Conservation (phyloP, 2,113 vertebrate genomes). For the Microcebus jonahi region DNA sequence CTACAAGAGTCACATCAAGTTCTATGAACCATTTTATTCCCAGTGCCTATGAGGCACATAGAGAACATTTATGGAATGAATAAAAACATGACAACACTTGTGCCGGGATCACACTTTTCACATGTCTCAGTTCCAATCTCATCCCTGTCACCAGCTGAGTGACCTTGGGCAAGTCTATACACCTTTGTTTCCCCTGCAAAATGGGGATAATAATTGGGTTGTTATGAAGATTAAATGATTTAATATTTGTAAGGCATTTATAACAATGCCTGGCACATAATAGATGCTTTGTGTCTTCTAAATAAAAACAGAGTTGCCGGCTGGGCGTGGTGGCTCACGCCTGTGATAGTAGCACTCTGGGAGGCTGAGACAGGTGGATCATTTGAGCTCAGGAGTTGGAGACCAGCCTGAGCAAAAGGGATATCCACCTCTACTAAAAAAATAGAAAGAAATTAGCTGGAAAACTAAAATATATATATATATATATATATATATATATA, state of each 20-base stretch:
- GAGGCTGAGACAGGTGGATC: no score
- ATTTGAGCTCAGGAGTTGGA: no score
- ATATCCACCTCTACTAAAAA: no score
- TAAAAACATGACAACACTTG: background rate
- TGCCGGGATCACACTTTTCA: background rate
- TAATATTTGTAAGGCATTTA: background rate
- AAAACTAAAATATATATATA: no score
- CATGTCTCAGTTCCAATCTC: background rate
- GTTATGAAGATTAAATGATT: background rate
- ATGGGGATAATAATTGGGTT: background rate
- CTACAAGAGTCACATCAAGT: background rate
- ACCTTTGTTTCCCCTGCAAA: constrained; percentile 23
- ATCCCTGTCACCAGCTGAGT: background rate
- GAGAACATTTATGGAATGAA: constrained; percentile 7
- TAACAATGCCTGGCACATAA: background rate
- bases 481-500: no score
- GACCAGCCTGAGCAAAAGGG: no score
- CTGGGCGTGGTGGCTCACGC: no score
- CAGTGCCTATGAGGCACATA: background rate
- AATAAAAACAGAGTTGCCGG: constrained; percentile 27
- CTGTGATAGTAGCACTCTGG: no score
- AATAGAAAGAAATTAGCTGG: no score
- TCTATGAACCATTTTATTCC: background rate
- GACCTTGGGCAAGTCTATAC: background rate
- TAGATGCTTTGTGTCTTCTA: background rate